Percentiles rank a stretch among this genome's conserved stretches.
Conservation (phyloP, 2,888 invertebrate genomes). For the Omphaloscelis lunosa region DNA sequence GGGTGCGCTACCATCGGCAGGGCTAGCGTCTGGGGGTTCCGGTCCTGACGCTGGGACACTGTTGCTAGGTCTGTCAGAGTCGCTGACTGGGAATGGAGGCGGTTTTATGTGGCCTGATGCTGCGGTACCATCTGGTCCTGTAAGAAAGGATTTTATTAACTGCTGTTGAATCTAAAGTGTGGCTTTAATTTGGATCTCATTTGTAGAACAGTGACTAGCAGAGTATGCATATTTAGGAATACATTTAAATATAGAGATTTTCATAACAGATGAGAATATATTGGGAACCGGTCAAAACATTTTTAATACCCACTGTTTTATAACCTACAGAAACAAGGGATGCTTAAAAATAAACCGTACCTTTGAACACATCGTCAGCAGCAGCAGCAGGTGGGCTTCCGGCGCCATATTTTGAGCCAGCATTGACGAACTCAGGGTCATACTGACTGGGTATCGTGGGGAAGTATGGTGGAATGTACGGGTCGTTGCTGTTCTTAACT, state of each 20-base stretch:
- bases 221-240: too few species aligned
- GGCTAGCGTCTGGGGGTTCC: slow-evolving; percentile 64
- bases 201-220: too few species aligned
- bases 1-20: slow-evolving; percentile 59
- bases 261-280: too few species aligned
- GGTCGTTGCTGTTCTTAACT: slow-evolving; percentile 93
- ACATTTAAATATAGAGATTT: too few species aligned
- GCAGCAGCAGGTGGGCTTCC: slow-evolving; percentile 63
- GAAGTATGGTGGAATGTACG: slow-evolving; percentile 91
- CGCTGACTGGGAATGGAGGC: slow-evolving; percentile 83
- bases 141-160: slow-evolving; percentile 9
- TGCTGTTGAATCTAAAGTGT: not conserved
- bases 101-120: slow-evolving; percentile 91
- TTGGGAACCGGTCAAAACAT: too few species aligned
- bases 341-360: slow-evolving; percentile 68
- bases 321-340: too few species aligned
- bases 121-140: slow-evolving; percentile 89
- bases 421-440: slow-evolving; percentile 86
- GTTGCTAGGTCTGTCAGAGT: slow-evolving; percentile 78
- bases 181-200: not conserved
- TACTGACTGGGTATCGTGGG: slow-evolving; percentile 91
- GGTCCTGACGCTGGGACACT: slow-evolving; percentile 66
- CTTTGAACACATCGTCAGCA: slow-evolving; percentile 86
- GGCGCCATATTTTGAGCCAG: slow-evolving; percentile 74
- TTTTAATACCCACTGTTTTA: too few species aligned